phyloP scores from a whole-genome alignment of 1,140 invertebrate genomes.

The Callitettix versicolor region DNA sequence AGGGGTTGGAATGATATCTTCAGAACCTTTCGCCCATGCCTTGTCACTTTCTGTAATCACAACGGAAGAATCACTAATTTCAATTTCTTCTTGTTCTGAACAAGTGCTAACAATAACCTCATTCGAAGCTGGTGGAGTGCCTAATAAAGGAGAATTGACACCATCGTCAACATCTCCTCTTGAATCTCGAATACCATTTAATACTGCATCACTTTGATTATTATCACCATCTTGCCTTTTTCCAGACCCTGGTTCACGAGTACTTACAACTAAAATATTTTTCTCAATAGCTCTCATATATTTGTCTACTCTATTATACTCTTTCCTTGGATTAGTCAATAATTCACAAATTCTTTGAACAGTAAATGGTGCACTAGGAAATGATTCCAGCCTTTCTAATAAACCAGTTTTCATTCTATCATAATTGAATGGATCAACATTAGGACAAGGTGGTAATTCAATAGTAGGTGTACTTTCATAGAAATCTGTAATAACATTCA shows the following conservation, averaged over 20 bases:
- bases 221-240: slow-evolving; percentile 4
- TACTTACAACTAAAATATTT: slow-evolving; percentile 89
- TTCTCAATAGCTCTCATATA: slow-evolving; percentile 91
- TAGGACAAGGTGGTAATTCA: slow-evolving; percentile 67
- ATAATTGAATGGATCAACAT: slow-evolving; percentile 84
- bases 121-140: slow-evolving; percentile 6
- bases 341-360: slow-evolving; percentile 92
- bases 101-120: background rate
- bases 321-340: slow-evolving; percentile 77
- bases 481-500: slow-evolving; percentile 77
- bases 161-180: slow-evolving; percentile 3
- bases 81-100: too few species aligned
- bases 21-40: too few species aligned
- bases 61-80: too few species aligned
- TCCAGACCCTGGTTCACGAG: slow-evolving; percentile 65
- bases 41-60: too few species aligned
- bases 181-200: slow-evolving; percentile 8
- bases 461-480: slow-evolving; percentile 64
- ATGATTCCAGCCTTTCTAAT: slow-evolving; percentile 70
- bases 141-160: slow-evolving; percentile 3
- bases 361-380: slow-evolving; percentile 87
- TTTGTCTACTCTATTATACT: slow-evolving; percentile 92
- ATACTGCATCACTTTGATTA: background rate
- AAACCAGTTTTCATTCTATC: slow-evolving; percentile 78
- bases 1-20: too few species aligned